phyloP scores from a whole-genome alignment of 2,113 vertebrate species.

The Dasyornis broadbenti region DNA sequence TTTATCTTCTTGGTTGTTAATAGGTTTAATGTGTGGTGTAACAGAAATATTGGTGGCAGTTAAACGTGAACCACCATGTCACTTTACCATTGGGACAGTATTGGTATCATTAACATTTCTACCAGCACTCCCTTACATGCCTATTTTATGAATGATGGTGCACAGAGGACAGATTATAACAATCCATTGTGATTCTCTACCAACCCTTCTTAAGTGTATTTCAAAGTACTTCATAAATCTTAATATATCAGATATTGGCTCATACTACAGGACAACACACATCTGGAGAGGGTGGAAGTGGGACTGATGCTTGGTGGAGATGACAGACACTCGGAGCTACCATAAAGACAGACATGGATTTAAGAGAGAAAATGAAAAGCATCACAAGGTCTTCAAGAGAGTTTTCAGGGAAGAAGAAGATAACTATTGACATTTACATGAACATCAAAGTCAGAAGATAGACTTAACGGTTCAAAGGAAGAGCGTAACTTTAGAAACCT shows the following conservation, averaged over 20 bases:
- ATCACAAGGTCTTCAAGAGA: not conserved
- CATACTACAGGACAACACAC: not conserved
- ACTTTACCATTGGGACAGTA: not conserved
- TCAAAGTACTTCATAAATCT: not conserved
- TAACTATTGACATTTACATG: not conserved
- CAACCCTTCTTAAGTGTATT: not conserved
- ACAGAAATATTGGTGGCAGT: not conserved
- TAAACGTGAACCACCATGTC: conserved; percentile 1
- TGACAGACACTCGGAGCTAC: not conserved
- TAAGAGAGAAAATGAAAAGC: not conserved
- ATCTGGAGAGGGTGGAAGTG: not conserved
- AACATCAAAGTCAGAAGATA: not conserved
- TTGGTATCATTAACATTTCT: not conserved
- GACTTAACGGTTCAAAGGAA: not conserved
- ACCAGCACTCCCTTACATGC: not conserved
- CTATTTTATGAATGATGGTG: not conserved
- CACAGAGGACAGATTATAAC: not conserved
- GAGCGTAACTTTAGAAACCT: not conserved
- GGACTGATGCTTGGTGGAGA: not conserved
- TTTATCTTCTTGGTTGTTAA: conserved; percentile 36
- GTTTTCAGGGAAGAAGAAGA: not conserved
- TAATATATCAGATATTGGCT: not conserved
- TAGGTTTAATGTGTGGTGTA: not conserved
- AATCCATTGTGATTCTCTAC: not conserved
- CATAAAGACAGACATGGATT: not conserved